Evolutionary conservation across 2,888 invertebrate genomes (phyloP), one percentile per base, ranked within the genome.

Genomic region (Ectemnius cavifrons): DNA sequence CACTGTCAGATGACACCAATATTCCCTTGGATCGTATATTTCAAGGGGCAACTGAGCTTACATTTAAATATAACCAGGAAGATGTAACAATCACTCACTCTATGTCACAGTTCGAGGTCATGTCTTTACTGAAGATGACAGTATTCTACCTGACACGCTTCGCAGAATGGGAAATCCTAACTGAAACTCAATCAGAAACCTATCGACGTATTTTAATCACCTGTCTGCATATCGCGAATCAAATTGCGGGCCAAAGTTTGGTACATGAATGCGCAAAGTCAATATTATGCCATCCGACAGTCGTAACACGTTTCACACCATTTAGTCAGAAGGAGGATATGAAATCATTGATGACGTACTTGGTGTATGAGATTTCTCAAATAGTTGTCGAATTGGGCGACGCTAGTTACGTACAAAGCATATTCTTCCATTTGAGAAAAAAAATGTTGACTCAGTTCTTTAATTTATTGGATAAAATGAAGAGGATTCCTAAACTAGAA

Each of bases 371-470:
- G 16, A 71, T 90, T 69, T 85, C 81, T 57, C 68, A 78, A 59
- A 64, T 76, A 46, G 75, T 88, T 47, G 74, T 78, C 27, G 66
- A 84, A 37, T 80, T 88, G 27, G 73, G 78, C 45, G 65, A 80
- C 14, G 75, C 80, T 57, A 28, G 56, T 47, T 65, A 69, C 28
- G 27, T 75, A 14, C 64, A 67, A 59, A 71, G 81, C 23, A 68
- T 88, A 73, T 86, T 94, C 18, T 90, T 91, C 65, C 91, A 92
- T 1, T 94, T 92, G 80, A 92, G 92, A 83, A 91, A 92, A 71
- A 94, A 94, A 86, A 92, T 94, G 75, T 91, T 92, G 60, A 85
- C 85, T 70, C 91, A 92, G 80, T 87, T 94, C 5, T 86, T 90
- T 91, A 71, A 93, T 93, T 88, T 76, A 52, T 67, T 81, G 4